Base-by-base conservation (phyloP, 2,888 invertebrate genomes). In the Drosophila cognata region DNA sequence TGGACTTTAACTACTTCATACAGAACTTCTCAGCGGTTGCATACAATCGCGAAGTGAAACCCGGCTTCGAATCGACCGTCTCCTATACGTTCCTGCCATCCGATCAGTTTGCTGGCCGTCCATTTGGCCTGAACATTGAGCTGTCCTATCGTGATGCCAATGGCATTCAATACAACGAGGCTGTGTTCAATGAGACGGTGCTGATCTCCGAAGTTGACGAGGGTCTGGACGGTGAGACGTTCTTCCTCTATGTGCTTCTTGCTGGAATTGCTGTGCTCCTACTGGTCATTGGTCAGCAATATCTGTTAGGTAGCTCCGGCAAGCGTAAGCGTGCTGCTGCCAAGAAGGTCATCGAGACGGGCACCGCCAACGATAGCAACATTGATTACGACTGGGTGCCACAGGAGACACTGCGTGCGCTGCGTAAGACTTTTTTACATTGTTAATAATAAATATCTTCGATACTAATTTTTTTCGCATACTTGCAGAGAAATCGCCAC, bases 371-470 rank as follows among this genome's bases (percentile, higher is more conserved):
- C 90, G 96, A 96, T 70, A 96, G 96, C 88, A 98, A 98, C 93
- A 98, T 99, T 5, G 99, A 99, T 94, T 99, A 98, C 91, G 99
- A 99, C 88, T 99, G 99, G 99, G 94, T 99, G 91, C 99, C 99
- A 48, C 96, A 97, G 91, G 97, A 98, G 93, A 97, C 97, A 76
- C 94, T 98, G 60, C 96, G 96, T 84, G 95, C 95, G 92, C 94
- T 97, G 82, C 97, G 97, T 98, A 94, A 95, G 97, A 68, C 11
- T 31, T 21, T 28, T 28, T 18, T 28, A 10, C 28, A 18, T 18
- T 28, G 16, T 28, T 28, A 11, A 18, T 50, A 25, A 50, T 18
- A 18, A 28, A n/a, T 50, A 8, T 5, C 18, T 16, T 21, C 35
- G 3, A 51, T 33, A 6, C n/a, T 43, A 8, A 16, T 28, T 31